phyloP scores from a whole-genome alignment of 2,797 vertebrate species.

The Danionella dracula region DNA sequence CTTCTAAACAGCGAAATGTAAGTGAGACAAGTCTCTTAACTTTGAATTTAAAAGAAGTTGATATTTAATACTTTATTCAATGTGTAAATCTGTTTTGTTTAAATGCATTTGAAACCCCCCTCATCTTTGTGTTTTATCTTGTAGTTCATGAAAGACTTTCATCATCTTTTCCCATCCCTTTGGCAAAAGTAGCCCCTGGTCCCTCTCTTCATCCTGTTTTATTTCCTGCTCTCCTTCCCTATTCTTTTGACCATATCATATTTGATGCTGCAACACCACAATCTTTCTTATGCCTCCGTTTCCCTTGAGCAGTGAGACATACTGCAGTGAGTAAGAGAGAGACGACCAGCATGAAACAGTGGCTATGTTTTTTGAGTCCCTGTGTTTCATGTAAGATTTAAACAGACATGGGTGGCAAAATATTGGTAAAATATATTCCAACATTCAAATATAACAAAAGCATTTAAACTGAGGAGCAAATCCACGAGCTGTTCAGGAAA shows the following conservation, averaged over 20 bases:
- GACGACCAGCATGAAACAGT: background rate
- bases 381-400: no score
- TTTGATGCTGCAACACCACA: conserved; percentile 31
- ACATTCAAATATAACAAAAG: no score
- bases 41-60: no score
- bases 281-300: conserved; percentile 15
- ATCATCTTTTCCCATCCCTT: background rate
- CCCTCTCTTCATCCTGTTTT: background rate
- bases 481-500: no score
- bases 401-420: no score
- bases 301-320: conserved; percentile 9
- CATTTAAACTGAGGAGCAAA: no score
- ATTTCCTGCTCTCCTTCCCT: conserved; percentile 3
- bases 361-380: no score
- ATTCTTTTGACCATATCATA: conserved; percentile 10
- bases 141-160: background rate
- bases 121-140: background rate
- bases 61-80: background rate
- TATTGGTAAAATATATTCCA: no score
- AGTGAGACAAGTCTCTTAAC: no score
- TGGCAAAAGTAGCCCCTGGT: background rate
- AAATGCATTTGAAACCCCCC: background rate
- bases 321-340: conserved; percentile 14
- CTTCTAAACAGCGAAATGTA: no score
- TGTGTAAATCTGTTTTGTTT: background rate